Conservation (phyloP, 1,140 invertebrate genomes). For the Euura lappo region DNA sequence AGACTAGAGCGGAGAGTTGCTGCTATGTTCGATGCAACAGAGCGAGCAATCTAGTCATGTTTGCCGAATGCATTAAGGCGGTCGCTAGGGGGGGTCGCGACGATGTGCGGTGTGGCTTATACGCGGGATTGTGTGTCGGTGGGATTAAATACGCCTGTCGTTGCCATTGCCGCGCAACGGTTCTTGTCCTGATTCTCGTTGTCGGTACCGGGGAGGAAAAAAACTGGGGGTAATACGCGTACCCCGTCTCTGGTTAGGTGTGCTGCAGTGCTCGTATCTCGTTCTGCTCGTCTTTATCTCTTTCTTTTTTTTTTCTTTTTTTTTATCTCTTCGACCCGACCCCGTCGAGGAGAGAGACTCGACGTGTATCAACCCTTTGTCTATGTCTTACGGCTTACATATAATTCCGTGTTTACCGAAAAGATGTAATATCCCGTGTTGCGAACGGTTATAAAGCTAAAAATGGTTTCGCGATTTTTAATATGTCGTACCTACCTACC, state of each 20-base stretch:
- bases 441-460: background rate
- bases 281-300: background rate
- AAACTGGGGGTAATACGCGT: too few species aligned
- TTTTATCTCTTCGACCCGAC: too few species aligned
- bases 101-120: background rate
- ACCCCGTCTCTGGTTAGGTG: too few species aligned
- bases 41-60: background rate
- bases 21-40: background rate
- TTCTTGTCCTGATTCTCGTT: background rate
- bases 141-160: background rate
- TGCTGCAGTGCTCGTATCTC: background rate
- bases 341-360: background rate
- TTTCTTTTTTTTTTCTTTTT: background rate
- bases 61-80: conserved; percentile 2
- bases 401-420: conserved; percentile 4
- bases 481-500: background rate
- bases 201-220: background rate
- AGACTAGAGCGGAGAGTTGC: too few species aligned
- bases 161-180: too few species aligned
- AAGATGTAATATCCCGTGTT: background rate
- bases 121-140: background rate
- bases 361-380: conserved; percentile 1
- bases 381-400: conserved; percentile 5
- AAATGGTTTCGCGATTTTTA: background rate
- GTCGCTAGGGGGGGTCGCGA: background rate